These are phyloP conservation scores for Triplophysa bombifrons DNA, from an alignment of 2,797 vertebrate genomes.

Conservation along the genomic window DNA sequence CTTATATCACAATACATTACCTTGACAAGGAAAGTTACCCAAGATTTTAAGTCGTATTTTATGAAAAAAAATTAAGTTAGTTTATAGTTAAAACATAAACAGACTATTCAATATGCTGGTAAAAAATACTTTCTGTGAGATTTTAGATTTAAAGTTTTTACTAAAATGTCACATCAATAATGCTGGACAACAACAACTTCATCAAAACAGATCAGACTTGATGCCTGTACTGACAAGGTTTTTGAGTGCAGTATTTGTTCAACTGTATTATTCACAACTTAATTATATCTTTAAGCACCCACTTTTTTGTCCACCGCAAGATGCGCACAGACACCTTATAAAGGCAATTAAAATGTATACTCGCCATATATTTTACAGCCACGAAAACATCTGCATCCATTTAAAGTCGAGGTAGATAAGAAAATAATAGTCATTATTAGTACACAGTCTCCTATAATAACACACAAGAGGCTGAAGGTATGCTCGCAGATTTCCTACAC, in stretches of 20 bases:
- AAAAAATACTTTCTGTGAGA: no score
- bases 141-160: no score
- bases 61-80: no score
- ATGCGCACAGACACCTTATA: neutral
- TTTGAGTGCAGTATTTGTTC: neutral
- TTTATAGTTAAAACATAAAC: no score
- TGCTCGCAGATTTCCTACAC: conserved; percentile 10
- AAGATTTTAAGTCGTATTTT: no score
- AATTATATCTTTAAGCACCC: conserved; percentile 1
- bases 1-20: no score
- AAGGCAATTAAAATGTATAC: conserved; percentile 22
- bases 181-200: neutral
- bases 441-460: conserved; percentile 1
- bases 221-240: neutral
- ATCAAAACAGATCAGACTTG: neutral
- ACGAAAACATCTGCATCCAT: conserved; percentile 25
- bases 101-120: no score
- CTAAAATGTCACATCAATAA: no score
- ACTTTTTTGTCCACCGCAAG: neutral
- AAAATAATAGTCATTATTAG: conserved; percentile 34
- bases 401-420: conserved; percentile 20
- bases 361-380: conserved; percentile 9
- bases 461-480: neutral
- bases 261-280: neutral
- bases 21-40: no score